Evolutionary conservation across 2,888 invertebrate species (phyloP).

Genomic region (Trachelus stipa): DNA sequence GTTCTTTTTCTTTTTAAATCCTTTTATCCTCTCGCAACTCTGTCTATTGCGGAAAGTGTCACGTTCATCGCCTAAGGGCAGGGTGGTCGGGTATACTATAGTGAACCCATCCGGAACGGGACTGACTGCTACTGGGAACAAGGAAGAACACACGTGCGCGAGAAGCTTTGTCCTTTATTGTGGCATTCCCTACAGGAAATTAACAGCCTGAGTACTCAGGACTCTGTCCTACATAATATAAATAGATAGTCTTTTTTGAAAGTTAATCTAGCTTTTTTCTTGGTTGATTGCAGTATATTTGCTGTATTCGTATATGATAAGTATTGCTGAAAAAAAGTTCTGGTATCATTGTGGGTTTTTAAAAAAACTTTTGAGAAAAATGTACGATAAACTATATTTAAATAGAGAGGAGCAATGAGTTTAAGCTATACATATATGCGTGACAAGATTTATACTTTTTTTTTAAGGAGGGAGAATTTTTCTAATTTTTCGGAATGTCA

Average conservation of each 20-base stretch:
- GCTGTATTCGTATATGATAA: too few species aligned
- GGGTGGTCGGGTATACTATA: not conserved
- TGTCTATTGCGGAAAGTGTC: not conserved
- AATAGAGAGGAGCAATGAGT: not conserved
- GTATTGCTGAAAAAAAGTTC: too few species aligned
- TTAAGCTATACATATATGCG: not conserved
- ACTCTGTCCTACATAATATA: conserved; percentile 15
- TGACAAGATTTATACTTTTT: not conserved
- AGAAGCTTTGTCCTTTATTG: conserved; percentile 18
- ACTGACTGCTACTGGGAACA: conserved; percentile 8
- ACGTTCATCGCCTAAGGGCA: not conserved
- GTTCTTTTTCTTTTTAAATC: not conserved
- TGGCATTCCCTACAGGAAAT: conserved; percentile 43
- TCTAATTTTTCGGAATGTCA: not conserved
- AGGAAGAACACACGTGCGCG: not conserved
- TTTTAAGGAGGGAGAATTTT: not conserved
- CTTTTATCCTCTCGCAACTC: not conserved
- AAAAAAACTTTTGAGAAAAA: too few species aligned
- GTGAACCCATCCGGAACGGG: not conserved
- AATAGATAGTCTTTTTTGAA: conserved; percentile 37
- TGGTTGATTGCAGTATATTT: conserved; percentile 29
- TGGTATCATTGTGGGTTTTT: too few species aligned
- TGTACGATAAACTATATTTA: not conserved
- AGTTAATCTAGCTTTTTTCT: conserved; percentile 42
- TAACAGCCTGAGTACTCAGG: conserved; percentile 39